Evolutionary conservation across 2,797 vertebrate genomes (phyloP).

Genomic region (Mus spretus): DNA sequence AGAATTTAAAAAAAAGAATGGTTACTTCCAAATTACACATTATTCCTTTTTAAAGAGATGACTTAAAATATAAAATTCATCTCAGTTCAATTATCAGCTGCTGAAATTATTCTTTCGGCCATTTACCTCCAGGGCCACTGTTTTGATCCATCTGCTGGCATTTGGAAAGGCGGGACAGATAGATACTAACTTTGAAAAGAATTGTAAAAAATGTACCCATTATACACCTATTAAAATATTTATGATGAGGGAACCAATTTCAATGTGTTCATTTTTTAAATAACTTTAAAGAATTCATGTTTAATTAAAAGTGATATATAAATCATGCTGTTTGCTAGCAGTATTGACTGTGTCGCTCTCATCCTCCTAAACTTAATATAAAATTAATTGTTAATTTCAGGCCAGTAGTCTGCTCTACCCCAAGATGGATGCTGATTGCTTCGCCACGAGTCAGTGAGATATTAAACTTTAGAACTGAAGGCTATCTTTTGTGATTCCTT

Average conservation of each 20-base stretch:
- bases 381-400: constrained; percentile 89
- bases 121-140: constrained; percentile 55
- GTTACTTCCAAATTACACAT: constrained; percentile 67
- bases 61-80: constrained; percentile 81
- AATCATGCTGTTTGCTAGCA: constrained; percentile 87
- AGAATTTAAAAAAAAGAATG: constrained; percentile 68
- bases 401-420: constrained; percentile 71
- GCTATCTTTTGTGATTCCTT: constrained; percentile 68
- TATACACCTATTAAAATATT: constrained; percentile 86
- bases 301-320: constrained; percentile 88
- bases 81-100: constrained; percentile 67
- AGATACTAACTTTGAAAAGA: constrained; percentile 67
- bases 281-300: constrained; percentile 84
- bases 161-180: constrained; percentile 58
- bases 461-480: constrained; percentile 72
- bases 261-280: constrained; percentile 85
- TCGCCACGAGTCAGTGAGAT: constrained; percentile 76
- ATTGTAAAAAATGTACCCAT: constrained; percentile 76
- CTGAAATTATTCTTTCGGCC: neutral
- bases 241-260: constrained; percentile 77
- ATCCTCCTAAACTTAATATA: constrained; percentile 86
- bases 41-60: constrained; percentile 63
- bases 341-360: constrained; percentile 83
- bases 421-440: constrained; percentile 67
- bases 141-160: constrained; percentile 75